Conservation (phyloP, 1,140 invertebrate species). For the Ceratosolen solmsi region DNA sequence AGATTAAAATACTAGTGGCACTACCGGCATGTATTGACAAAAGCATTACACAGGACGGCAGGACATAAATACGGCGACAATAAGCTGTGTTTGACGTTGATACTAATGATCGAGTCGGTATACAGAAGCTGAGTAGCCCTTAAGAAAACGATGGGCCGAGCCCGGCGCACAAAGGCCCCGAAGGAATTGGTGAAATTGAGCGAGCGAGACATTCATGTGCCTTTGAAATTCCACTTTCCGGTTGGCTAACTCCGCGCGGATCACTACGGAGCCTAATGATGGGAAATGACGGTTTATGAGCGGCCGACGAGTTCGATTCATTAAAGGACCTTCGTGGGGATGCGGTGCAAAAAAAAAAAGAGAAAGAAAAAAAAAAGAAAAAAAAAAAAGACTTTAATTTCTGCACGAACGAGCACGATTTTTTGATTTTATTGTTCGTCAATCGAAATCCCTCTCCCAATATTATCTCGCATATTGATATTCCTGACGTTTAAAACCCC, state of each 20-base stretch:
- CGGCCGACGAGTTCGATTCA: conserved; percentile 61
- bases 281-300: conserved; percentile 67
- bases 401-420: conserved; percentile 29
- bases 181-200: conserved; percentile 69
- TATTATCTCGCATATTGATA: neutral
- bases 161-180: conserved; percentile 56
- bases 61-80: conserved; percentile 62
- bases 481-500: conserved; percentile 18
- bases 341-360: neutral
- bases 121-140: conserved; percentile 37
- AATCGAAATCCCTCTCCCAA: conserved; percentile 21
- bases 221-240: conserved; percentile 64
- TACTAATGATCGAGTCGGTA: conserved; percentile 60
- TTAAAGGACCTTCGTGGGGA: conserved; percentile 30
- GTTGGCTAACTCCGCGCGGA: conserved; percentile 53
- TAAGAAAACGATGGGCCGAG: conserved; percentile 58
- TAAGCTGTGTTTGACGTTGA: conserved; percentile 62
- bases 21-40: conserved; percentile 4
- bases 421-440: conserved; percentile 40
- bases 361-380: neutral
- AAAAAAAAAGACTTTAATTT: conserved; percentile 21
- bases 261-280: conserved; percentile 61
- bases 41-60: neutral
- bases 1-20: neutral
- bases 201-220: conserved; percentile 58